Base-by-base conservation (phyloP, 2,113 vertebrate species). In the Microcebus griseorufus region DNA sequence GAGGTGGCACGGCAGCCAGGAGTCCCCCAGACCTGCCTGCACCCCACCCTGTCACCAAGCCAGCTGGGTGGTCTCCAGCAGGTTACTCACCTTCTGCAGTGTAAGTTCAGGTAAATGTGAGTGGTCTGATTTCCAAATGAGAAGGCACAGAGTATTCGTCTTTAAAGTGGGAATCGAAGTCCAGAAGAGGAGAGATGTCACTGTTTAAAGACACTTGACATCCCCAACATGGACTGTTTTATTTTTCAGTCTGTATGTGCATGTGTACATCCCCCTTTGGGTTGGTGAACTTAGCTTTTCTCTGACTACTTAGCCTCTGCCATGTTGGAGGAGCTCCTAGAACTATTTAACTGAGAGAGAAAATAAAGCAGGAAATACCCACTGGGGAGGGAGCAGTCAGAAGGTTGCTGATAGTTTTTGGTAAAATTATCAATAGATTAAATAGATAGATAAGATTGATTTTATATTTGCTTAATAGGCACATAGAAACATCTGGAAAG, bases 1-100 rank as follows among this genome's bases (percentile, higher is more conserved):
- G 45, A 39, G 42, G 5, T 75, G 55, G 23, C 1, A 0, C 20
- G 27, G 39, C 1, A 2, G 16, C 48, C 4, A 0, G 18, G 37
- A 22, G n/a, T 69, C 64, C 3, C 39, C 32, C 4, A 17, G 42
- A 42, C 37, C 8, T 39, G 20, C 37, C 76, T 4, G 13, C 13
- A 45, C 7, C 45, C 39, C 14, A 34, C 48, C 81, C 14, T 32
- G 55, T 73, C 64, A 32, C 88, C 65, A 51, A 64, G 42, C 62
- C 89, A 60, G 51, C 48, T 3, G 51, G 34, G 69, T 58, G 27
- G 34, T 22, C 64, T 48, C 27, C 5, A 25, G 29, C 25, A 14
- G 14, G 14, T 73, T 7, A 9, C 75, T 58, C 60, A 60, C 62
- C 45, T 76, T 42, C 62, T 34, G 25, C 48, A 8, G 2, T 29